Evolutionary conservation across 2,888 invertebrate genomes (phyloP), one percentile per base, ranked within the genome.

Genomic region (Ephialtes manifestator): DNA sequence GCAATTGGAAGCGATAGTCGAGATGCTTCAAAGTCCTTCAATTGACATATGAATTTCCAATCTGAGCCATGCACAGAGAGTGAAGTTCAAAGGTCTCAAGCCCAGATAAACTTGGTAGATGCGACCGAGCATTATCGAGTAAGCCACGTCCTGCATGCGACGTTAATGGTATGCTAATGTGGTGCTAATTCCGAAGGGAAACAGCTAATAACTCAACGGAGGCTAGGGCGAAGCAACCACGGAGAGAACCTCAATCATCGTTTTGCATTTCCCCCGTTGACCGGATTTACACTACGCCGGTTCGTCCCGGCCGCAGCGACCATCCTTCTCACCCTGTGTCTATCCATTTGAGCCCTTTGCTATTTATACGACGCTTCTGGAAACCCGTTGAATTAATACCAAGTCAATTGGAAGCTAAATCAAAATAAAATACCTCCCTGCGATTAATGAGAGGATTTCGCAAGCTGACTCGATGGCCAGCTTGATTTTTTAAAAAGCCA

Each of bases 111-210:
- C 70, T 60, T 53, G 65, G 39, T 31, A 51, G 46, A 68, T 76
- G 85, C 18, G 18, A 87, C 86, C 89, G 86, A 74, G 87, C 87
- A 90, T 90, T 89, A 89, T 90, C 89, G 89, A 90, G 86, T 86
- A 87, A 86, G 74, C 83, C 87, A 60, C 75, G 77, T 71, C 53
- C 76, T 60, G 74, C 75, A 86, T 87, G 88, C 88, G 88, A 83
- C 87, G 84, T 87, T 90, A 88, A 91, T 90, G 87, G 88, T 88
- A 90, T 90, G 89, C 90, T 91, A 91, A 91, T 91, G 89, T 84
- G 84, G 85, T 87, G 88, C 87, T 91, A 90, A 91, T 90, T 90
- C 89, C 89, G 76, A 88, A 86, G 89, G 88, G 90, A 90, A 90
- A 88, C 89, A 86, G 88, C 87, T 90, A 90, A 91, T 91, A 90